phyloP scores from a whole-genome alignment of 2,113 vertebrate genomes.

The Riparia riparia region DNA sequence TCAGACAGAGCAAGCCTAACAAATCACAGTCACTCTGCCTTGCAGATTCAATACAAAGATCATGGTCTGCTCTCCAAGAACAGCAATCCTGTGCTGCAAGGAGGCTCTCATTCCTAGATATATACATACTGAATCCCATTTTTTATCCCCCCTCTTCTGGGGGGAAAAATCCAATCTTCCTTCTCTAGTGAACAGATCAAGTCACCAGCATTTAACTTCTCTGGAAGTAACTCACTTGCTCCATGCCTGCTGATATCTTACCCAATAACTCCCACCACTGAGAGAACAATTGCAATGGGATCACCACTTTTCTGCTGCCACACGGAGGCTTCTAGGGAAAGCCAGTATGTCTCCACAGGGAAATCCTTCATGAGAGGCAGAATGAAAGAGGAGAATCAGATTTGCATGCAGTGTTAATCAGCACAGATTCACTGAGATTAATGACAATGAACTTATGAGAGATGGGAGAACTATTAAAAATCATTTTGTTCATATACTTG shows the following conservation, averaged over 20 bases:
- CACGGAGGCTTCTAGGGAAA: neutral
- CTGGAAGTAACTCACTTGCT: neutral
- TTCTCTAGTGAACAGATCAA: neutral
- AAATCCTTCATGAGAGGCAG: neutral
- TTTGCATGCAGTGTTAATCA: neutral
- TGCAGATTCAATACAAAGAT: neutral
- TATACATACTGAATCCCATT: fast-evolving
- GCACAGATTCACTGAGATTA: neutral
- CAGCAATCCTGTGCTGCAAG: neutral
- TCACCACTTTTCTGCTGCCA: neutral
- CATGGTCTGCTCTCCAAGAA: neutral
- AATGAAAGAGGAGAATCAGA: neutral
- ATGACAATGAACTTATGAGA: neutral
- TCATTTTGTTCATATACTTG: neutral
- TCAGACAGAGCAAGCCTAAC: neutral
- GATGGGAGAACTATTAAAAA: neutral
- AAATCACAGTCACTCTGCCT: neutral
- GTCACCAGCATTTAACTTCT: neutral
- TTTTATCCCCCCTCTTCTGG: neutral
- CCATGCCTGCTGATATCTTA: neutral
- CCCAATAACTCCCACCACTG: neutral
- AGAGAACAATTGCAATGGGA: neutral
- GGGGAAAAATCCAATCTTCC: fast-evolving
- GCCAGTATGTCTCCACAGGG: neutral
- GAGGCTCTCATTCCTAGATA: neutral